Evolutionary conservation across 2,888 invertebrate genomes (phyloP).

Genomic region (Chrysopilus asiliformis): DNA sequence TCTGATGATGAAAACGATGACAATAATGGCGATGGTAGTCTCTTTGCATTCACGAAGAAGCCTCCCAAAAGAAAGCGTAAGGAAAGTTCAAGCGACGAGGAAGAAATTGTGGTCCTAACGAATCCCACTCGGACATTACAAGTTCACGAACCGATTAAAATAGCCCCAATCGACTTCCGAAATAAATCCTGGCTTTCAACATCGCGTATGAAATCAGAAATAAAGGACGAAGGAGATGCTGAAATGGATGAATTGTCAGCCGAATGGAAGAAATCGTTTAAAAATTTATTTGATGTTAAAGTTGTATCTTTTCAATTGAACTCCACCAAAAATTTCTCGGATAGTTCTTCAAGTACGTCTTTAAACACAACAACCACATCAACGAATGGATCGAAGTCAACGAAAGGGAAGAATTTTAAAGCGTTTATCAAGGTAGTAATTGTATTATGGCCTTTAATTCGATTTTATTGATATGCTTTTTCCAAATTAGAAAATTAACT

Average conservation of each 20-base stretch:
- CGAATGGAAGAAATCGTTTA: slow-evolving; percentile 4
- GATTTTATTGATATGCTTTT: too few relatives aligned
- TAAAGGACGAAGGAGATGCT: slow-evolving; percentile 9
- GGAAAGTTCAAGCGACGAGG: slow-evolving; percentile 1
- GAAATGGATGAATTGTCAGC: slow-evolving; percentile 9
- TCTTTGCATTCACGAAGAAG: slow-evolving; percentile 7
- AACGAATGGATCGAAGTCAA: slow-evolving; percentile 5
- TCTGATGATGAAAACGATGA: slow-evolving; percentile 8
- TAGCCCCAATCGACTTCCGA: slow-evolving; percentile 5
- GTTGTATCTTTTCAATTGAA: too few relatives aligned
- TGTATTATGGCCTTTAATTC: too few relatives aligned
- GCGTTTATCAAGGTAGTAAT: slow-evolving; percentile 32
- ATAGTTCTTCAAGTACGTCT: too few relatives aligned
- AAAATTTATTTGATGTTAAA: too few relatives aligned
- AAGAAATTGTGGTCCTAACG: slow-evolving; percentile 16
- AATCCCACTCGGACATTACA: slow-evolving; percentile 17
- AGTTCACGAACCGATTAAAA: slow-evolving; percentile 2
- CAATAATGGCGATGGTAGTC: slow-evolving; percentile 9
- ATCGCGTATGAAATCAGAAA: slow-evolving; percentile 20
- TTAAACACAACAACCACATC: too few relatives aligned
- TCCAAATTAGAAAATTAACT: too few relatives aligned
- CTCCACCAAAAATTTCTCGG: too few relatives aligned
- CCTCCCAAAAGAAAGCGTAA: background rate
- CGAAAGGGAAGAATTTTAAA: slow-evolving; percentile 27
- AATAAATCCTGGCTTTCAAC: slow-evolving; percentile 27